Evolutionary conservation across 92 coral and sea anemone species (phyloP), one percentile per base, ranked within the genome.

Genomic region (Palythoa heliodiscus): DNA sequence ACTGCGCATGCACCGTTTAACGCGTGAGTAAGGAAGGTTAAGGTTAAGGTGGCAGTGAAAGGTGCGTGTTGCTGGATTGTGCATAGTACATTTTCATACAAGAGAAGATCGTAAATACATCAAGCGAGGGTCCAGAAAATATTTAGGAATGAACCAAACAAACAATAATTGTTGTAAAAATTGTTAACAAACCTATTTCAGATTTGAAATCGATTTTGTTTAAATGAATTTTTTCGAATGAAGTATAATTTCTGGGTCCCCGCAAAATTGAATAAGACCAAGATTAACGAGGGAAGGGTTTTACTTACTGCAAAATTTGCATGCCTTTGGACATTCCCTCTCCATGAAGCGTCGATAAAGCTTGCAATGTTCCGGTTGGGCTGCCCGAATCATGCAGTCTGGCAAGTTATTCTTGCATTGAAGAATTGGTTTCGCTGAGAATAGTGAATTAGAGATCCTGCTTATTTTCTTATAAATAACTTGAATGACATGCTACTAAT

Each of bases 271-370:
- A 11, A 29, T 7, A 8, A n/a, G 73, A 24, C 58, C 6, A 19
- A 19, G 23, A 61, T 16, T 16, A 61, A 61, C 6, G 22, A 22
- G 2, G 2, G 10, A 71, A 23, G 25, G 70, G 38, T 11, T 52
- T 29, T 73, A 48, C 98, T 95, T 87, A 95, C 98, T 89, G 82
- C 98, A 95, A 63, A 92, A 92, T 13, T 86, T 87, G 90, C 98
- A 96, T 53, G 98, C 86, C 71, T 84, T 88, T 2, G 98, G 92
- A 24, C 98, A 96, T 57, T 68, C 54, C 19, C 67, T 55, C 71
- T 55, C 85, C 95, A 92, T 96, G 78, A 67, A 78, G 37, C 73
- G 71, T 52, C 71, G 81, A 57, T 82, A 82, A 74, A 82, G 81
- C 4, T 87, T 37, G 79, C 98, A 96, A 66, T 84, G 86, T 12